These are phyloP conservation scores for Drosophila bunnanda DNA, from an alignment of 2,888 invertebrate species.

Conservation along the genomic window DNA sequence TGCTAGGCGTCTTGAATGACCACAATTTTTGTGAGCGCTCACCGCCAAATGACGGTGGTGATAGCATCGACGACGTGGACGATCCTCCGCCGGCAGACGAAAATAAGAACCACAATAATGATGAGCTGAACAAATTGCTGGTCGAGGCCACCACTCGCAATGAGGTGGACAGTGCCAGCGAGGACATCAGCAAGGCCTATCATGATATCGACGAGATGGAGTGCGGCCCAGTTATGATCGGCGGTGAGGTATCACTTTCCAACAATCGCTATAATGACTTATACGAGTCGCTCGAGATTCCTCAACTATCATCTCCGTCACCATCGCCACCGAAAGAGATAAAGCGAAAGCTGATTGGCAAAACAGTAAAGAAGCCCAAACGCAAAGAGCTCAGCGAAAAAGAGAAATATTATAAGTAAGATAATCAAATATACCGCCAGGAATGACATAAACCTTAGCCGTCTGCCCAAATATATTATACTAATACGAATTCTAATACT, in stretches of 20 bases:
- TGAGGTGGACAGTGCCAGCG: neutral
- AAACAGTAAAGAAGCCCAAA: constrained; percentile 22
- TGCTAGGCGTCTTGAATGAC: constrained; percentile 69
- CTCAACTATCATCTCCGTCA: neutral
- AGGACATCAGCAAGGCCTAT: neutral
- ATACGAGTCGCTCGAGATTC: neutral
- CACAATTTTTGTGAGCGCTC: constrained; percentile 75
- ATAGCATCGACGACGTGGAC: constrained; percentile 4
- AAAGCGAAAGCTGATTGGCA: neutral
- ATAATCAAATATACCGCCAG: neutral
- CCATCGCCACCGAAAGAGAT: neutral
- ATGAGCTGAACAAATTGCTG: constrained; percentile 32
- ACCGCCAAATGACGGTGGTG: constrained; percentile 36
- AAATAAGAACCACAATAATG: constrained; percentile 22
- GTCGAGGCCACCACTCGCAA: constrained; percentile 26
- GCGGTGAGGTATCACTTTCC: constrained; percentile 38
- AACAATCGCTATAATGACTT: constrained; percentile 30
- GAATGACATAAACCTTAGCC: too few relatives aligned
- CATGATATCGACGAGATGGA: constrained; percentile 35
- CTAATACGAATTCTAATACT: neutral
- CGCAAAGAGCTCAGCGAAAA: constrained; percentile 54
- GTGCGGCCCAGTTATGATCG: constrained; percentile 33
- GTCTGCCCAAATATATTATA: too few relatives aligned
- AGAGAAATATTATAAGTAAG: constrained; percentile 75
- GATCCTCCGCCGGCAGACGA: neutral